phyloP scores from a whole-genome alignment of 2,797 vertebrate species.

The Dallia pectoralis region DNA sequence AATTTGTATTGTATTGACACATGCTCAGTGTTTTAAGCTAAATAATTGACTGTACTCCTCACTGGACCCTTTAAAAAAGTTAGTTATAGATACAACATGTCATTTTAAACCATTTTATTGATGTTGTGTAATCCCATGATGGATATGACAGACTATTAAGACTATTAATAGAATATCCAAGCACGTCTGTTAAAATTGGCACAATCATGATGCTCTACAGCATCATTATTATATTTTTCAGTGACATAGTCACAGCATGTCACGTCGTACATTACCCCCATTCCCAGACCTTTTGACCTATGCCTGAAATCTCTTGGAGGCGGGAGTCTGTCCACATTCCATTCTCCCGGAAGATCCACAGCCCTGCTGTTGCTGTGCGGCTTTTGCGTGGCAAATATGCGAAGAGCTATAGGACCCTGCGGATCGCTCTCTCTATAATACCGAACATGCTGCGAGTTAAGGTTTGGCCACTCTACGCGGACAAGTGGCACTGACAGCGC shows the following conservation, averaged over 20 bases:
- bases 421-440: constrained; percentile 22
- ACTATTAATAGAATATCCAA: background rate
- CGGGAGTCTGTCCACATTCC: constrained; percentile 58
- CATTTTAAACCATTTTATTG: background rate
- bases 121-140: background rate
- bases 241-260: background rate
- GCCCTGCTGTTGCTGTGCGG: constrained; percentile 4
- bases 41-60: background rate
- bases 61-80: background rate
- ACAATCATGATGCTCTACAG: background rate
- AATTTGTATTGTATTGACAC: background rate
- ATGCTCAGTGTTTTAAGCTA: constrained; percentile 2
- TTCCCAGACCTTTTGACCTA: constrained; percentile 53
- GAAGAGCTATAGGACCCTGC: constrained; percentile 44
- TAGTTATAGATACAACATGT: background rate
- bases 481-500: constrained; percentile 41
- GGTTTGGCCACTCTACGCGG: constrained; percentile 27
- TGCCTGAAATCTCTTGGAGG: constrained; percentile 50
- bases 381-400: constrained; percentile 45
- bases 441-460: background rate
- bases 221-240: constrained; percentile 3
- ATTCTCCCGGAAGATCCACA: constrained; percentile 51
- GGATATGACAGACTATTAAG: background rate
- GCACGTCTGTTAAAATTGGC: background rate
- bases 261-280: constrained; percentile 12